Conservation (phyloP, 2,113 vertebrate species). For the Onychorhynchus coronatus region DNA sequence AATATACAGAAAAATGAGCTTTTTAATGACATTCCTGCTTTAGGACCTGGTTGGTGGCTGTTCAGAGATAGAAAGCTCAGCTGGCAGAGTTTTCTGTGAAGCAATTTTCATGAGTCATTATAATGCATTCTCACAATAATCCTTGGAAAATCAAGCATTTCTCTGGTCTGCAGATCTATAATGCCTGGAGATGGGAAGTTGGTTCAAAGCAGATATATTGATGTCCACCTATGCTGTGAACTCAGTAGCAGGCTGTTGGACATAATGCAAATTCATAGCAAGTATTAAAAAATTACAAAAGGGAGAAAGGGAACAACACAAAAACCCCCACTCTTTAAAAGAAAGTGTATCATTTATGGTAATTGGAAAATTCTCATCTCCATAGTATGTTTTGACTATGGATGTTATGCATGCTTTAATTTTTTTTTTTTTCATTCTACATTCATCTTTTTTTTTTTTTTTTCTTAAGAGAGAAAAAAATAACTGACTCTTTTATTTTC, state of each 20-base stretch:
- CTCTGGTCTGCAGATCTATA: background rate
- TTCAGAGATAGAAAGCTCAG: background rate
- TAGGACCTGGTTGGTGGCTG: background rate
- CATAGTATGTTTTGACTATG: background rate
- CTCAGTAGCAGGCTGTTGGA: background rate
- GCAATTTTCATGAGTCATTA: background rate
- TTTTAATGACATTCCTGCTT: background rate
- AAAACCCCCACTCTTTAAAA: background rate
- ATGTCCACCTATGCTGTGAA: background rate
- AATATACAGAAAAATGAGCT: background rate
- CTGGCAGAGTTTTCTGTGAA: background rate
- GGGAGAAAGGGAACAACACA: rapidly evolving
- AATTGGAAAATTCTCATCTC: background rate
- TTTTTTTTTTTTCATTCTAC: background rate
- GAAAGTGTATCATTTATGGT: background rate
- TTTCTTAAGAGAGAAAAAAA: background rate
- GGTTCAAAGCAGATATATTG: background rate
- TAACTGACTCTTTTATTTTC: background rate
- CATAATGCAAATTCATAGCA: background rate
- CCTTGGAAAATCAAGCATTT: background rate
- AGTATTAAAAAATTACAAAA: background rate
- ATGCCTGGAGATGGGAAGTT: background rate
- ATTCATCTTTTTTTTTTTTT: background rate
- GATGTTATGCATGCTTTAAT: background rate
- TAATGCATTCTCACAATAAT: background rate